Evolutionary conservation across 2,113 vertebrate species (phyloP).

Genomic region (Caretta caretta): DNA sequence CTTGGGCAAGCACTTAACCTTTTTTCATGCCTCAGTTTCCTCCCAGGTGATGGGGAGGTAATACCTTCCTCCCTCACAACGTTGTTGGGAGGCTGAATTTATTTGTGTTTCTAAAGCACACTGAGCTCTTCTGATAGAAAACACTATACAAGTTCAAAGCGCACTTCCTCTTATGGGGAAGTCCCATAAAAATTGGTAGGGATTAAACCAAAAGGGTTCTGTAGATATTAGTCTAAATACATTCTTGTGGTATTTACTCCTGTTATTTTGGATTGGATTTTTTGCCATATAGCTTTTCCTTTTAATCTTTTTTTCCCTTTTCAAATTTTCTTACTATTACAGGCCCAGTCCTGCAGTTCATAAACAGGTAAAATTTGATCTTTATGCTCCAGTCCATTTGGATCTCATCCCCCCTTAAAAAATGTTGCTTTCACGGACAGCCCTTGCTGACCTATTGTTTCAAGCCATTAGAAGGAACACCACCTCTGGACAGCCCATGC

Average conservation of each 20-base stretch:
- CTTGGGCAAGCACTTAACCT: neutral
- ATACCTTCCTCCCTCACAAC: neutral
- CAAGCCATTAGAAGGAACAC: neutral
- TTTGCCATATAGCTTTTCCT: neutral
- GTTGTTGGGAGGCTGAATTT: neutral
- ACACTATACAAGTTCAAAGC: neutral
- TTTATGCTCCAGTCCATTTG: neutral
- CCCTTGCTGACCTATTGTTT: neutral
- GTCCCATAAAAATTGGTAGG: neutral
- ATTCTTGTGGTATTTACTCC: neutral
- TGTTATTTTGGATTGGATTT: neutral
- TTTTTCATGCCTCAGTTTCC: neutral
- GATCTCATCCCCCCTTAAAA: accelerated
- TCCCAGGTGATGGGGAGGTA: neutral
- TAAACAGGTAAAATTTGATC: neutral
- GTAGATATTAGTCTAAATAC: neutral
- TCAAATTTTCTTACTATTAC: constrained; percentile 14
- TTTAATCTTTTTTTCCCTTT: neutral
- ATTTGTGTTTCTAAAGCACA: neutral
- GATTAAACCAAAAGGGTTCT: constrained; percentile 8
- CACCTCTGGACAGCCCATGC: neutral
- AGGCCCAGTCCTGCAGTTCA: neutral
- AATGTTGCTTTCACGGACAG: neutral
- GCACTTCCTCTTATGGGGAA: neutral
- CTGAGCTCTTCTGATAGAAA: neutral